These are phyloP conservation scores for Orussus abietinus DNA, from an alignment of 1,140 invertebrate genomes.

Conservation along the genomic window DNA sequence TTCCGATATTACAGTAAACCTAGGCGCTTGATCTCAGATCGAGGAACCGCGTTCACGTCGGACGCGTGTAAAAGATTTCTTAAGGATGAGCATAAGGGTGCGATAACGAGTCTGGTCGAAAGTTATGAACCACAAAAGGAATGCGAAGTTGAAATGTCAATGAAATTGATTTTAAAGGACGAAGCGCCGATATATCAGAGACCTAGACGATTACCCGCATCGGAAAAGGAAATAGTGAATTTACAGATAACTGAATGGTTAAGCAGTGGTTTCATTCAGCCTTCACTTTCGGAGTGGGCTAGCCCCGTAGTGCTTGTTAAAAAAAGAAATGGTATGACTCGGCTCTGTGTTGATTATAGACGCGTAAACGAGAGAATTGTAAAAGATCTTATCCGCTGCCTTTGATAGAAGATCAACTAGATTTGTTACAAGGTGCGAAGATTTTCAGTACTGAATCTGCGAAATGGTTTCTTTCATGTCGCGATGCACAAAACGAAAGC, in stretches of 20 bases:
- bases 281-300: slow-evolving; percentile 36
- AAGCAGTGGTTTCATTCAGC: slow-evolving; percentile 24
- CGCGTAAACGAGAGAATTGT: slow-evolving; percentile 44
- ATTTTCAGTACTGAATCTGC: slow-evolving; percentile 25
- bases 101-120: no score
- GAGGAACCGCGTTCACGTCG: no score
- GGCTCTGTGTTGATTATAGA: slow-evolving; percentile 52
- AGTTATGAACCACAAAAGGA: no score
- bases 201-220: slow-evolving; percentile 15
- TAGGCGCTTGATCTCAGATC: no score
- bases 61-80: no score
- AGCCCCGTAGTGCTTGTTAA: slow-evolving; percentile 40
- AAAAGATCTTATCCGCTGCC: slow-evolving; percentile 50
- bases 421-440: slow-evolving; percentile 29
- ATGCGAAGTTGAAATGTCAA: no score
- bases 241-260: slow-evolving; percentile 26
- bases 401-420: slow-evolving; percentile 45
- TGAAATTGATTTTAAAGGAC: no score
- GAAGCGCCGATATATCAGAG: slow-evolving; percentile 13
- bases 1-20: no score
- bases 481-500: slow-evolving; percentile 30
- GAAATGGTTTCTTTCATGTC: slow-evolving; percentile 18
- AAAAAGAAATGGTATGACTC: slow-evolving; percentile 44
- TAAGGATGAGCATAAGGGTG: no score
- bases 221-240: slow-evolving; percentile 17